A percentile compares a stretch with the other conserved stretches of the same genome.
phyloP scores from a whole-genome alignment of 2,797 vertebrate genomes.

The Echiichthys vipera region DNA sequence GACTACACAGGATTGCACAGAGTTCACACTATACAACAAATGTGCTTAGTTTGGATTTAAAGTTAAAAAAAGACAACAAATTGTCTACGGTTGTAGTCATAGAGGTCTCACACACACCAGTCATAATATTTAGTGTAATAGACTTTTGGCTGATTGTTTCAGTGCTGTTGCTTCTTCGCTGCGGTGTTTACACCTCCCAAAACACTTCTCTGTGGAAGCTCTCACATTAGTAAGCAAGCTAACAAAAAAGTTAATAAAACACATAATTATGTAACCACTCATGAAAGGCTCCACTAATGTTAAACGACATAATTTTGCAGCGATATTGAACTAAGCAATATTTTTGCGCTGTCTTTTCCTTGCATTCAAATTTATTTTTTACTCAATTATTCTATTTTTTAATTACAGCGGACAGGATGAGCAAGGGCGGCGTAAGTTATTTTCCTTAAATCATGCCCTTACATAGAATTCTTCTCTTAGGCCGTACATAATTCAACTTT shows the following conservation, averaged over 20 bases:
- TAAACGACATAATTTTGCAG: background rate
- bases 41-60: too few relatives aligned
- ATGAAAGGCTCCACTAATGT: constrained; percentile 2
- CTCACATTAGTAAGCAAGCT: background rate
- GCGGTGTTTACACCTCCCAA: background rate
- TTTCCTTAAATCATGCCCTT: constrained; percentile 42
- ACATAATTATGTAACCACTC: background rate
- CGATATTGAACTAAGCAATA: background rate
- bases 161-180: background rate
- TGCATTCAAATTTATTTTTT: constrained; percentile 16
- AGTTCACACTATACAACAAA: too few relatives aligned
- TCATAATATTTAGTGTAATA: background rate
- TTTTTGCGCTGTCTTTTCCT: background rate
- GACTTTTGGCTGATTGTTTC: background rate
- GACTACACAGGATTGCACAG: too few relatives aligned
- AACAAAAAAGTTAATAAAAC: background rate
- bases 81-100: too few relatives aligned
- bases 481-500: constrained; percentile 46
- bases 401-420: constrained; percentile 17
- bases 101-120: too few relatives aligned
- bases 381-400: constrained; percentile 49
- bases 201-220: background rate
- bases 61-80: too few relatives aligned
- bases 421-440: constrained; percentile 30
- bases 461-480: constrained; percentile 30